A percentile compares a stretch with the other conserved stretches of the same genome.
Conservation (phyloP, 2,797 vertebrate species). For the Acridotheres tristis region DNA sequence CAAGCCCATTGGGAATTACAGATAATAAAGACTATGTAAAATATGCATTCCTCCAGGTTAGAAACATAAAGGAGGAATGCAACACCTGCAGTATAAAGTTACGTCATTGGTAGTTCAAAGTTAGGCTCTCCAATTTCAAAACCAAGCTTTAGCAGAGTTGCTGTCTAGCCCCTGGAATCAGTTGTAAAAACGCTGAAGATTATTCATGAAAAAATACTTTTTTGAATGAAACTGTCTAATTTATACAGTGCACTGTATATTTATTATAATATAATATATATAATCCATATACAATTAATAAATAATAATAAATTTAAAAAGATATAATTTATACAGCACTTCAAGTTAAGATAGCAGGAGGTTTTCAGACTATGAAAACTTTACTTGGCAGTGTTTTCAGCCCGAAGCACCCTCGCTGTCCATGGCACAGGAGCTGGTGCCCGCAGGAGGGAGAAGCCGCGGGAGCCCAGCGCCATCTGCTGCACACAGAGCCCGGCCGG, state of each 20-base stretch:
- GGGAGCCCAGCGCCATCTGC: conserved; percentile 52
- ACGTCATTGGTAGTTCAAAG: neutral
- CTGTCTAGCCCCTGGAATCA: neutral
- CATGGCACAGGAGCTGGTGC: no score
- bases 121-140: neutral
- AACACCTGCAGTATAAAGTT: neutral
- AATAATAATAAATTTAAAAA: no score
- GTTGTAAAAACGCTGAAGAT: neutral
- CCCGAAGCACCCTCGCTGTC: neutral
- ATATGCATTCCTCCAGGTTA: neutral
- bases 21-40: neutral
- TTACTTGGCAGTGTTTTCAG: neutral
- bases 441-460: neutral
- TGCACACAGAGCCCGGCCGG: neutral
- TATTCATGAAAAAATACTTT: neutral
- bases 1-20: neutral
- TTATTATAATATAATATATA: no score
- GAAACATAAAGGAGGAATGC: neutral
- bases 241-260: neutral
- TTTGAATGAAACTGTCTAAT: neutral
- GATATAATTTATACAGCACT: no score
- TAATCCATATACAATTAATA: no score
- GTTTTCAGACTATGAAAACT: neutral
- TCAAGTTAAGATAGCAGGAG: neutral
- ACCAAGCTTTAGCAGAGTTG: neutral